phyloP scores from a whole-genome alignment of 2,797 vertebrate species.

The Geotrypetes seraphini region DNA sequence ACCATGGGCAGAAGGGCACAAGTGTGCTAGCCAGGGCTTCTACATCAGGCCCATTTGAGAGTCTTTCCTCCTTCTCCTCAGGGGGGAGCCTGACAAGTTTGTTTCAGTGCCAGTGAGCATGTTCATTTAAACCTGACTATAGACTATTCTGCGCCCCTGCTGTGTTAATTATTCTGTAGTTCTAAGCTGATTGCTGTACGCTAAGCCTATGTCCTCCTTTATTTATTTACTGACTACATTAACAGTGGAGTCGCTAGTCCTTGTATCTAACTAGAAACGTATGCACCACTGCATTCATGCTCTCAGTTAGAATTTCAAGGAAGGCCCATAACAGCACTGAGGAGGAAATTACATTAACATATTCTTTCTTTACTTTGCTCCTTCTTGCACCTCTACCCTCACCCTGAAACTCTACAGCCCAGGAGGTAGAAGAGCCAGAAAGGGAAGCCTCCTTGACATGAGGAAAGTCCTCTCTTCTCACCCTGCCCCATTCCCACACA shows the following conservation, averaged over 20 bases:
- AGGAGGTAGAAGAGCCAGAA: neutral
- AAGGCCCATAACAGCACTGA: accelerated
- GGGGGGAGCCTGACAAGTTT: conserved; percentile 28
- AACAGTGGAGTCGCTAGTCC: conserved; percentile 31
- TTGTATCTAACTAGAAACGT: conserved; percentile 10
- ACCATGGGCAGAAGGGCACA: too few species aligned
- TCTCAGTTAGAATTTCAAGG: neutral
- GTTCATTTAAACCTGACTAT: conserved; percentile 58
- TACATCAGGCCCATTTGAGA: neutral
- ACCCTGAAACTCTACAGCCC: neutral
- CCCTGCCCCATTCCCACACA: too few species aligned
- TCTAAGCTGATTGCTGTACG: conserved; percentile 61
- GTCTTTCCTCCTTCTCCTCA: conserved; percentile 23
- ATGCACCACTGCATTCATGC: accelerated
- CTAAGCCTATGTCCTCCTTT: conserved; percentile 62
- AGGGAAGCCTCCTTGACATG: neutral
- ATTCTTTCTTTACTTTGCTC: accelerated
- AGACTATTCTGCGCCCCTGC: conserved; percentile 43
- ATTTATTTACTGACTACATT: conserved; percentile 73
- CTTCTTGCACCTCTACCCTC: too few species aligned
- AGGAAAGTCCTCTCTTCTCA: too few species aligned
- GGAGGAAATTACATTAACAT: neutral
- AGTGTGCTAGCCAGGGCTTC: neutral
- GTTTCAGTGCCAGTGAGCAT: conserved; percentile 54
- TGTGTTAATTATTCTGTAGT: conserved; percentile 59